Conservation (phyloP, 2,888 invertebrate genomes). For the Euplexia lucipara region DNA sequence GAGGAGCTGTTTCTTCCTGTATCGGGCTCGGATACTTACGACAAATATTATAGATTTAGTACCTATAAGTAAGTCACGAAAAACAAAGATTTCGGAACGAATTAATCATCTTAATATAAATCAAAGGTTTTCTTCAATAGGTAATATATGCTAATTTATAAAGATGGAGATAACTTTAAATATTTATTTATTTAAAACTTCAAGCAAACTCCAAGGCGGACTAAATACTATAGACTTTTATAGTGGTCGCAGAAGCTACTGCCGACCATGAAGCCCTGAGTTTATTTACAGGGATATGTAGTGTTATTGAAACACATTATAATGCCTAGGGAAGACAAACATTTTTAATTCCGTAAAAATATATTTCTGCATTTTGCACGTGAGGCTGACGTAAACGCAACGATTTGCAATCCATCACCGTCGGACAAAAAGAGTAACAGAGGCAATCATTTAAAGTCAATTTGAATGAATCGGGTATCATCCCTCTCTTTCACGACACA, state of each 20-base stretch:
- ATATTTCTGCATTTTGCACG: constrained; percentile 52
- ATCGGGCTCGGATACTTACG: too few species aligned
- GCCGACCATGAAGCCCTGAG: too few species aligned
- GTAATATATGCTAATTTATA: constrained; percentile 3
- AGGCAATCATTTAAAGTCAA: constrained; percentile 90
- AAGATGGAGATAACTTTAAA: neutral
- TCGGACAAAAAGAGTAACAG: constrained; percentile 83
- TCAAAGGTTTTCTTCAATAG: too few species aligned
- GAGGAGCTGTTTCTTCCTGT: neutral
- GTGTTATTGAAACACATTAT: too few species aligned
- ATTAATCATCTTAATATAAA: neutral
- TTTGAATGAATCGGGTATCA: constrained; percentile 82
- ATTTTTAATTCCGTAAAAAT: neutral
- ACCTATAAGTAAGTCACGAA: neutral
- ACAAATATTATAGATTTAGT: too few species aligned
- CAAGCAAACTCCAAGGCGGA: too few species aligned
- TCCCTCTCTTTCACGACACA: constrained; percentile 70
- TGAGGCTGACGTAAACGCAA: constrained; percentile 76
- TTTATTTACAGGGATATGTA: too few species aligned
- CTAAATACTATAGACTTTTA: too few species aligned
- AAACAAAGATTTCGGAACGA: neutral
- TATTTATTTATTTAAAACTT: neutral
- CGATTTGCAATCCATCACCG: constrained; percentile 89
- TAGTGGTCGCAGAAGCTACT: too few species aligned
- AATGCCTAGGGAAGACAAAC: too few species aligned